These are phyloP conservation scores for Chrysopa pallens DNA, from an alignment of 1,140 invertebrate genomes.

Conservation along the genomic window DNA sequence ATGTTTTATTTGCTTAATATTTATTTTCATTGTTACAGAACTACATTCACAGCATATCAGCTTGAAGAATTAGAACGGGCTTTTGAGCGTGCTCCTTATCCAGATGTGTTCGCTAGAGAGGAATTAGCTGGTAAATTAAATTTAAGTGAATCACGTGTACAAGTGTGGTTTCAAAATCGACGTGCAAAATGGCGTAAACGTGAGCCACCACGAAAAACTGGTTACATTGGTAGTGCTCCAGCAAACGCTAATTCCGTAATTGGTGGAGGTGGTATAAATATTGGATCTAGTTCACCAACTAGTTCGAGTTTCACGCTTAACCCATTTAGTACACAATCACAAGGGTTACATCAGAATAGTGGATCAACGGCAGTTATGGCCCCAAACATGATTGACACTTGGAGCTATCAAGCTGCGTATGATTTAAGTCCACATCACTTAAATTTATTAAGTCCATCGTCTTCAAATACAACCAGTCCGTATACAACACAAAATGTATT, in stretches of 20 bases:
- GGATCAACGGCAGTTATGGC: constrained; percentile 12
- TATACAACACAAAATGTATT: constrained; percentile 31
- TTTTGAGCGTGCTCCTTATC: constrained; percentile 88
- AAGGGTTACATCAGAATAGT: constrained; percentile 33
- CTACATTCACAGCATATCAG: constrained; percentile 92
- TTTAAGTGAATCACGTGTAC: constrained; percentile 83
- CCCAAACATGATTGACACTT: constrained; percentile 40
- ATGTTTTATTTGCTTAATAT: too few relatives aligned
- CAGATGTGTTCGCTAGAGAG: constrained; percentile 90
- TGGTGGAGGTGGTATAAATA: constrained; percentile 17
- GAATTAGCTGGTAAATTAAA: constrained; percentile 80
- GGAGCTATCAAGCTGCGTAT: constrained; percentile 58
- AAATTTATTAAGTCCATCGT: constrained; percentile 47
- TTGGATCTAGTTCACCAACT: constrained; percentile 33
- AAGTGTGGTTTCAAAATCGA: constrained; percentile 89
- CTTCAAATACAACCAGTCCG: constrained; percentile 22
- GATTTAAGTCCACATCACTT: constrained; percentile 50
- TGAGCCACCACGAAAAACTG: constrained; percentile 88
- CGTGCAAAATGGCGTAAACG: constrained; percentile 95
- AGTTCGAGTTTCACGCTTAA: constrained; percentile 43
- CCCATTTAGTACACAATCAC: constrained; percentile 40
- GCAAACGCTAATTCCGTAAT: constrained; percentile 22
- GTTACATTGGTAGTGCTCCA: constrained; percentile 49
- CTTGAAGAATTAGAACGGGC: constrained; percentile 86
- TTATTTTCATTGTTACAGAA: constrained; percentile 38